Conservation (phyloP, 92 coral and sea anemone species). For the Parazoanthus darwini region DNA sequence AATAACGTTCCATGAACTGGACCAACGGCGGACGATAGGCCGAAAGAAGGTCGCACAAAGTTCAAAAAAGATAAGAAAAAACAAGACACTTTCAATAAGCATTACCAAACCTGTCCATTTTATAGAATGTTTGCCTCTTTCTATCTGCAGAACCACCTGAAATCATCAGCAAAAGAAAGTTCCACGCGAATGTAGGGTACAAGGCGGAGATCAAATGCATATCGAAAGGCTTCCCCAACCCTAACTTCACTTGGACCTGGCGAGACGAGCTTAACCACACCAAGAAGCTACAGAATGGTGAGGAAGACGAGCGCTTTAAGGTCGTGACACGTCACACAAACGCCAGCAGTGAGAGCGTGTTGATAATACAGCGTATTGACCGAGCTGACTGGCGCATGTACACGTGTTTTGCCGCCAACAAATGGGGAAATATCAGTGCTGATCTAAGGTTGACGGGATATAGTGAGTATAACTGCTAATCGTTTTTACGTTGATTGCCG, state of each 20-base stretch:
- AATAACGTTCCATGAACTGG: no score
- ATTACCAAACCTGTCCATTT: no score
- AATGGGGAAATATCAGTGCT: constrained; percentile 43
- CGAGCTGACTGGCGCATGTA: constrained; percentile 64
- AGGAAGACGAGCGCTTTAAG: constrained; percentile 64
- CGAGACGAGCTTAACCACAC: constrained; percentile 46
- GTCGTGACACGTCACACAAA: constrained; percentile 56
- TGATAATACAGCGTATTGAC: constrained; percentile 66
- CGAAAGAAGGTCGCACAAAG: no score
- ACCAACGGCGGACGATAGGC: no score
- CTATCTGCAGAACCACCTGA: constrained; percentile 59
- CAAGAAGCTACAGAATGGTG: constrained; percentile 58
- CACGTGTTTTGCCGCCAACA: constrained; percentile 60
- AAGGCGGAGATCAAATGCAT: constrained; percentile 68
- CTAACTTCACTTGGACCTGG: constrained; percentile 84
- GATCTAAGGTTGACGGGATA: constrained; percentile 57
- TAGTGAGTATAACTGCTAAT: constrained; percentile 61
- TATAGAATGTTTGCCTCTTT: not conserved
- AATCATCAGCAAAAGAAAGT: constrained; percentile 61
- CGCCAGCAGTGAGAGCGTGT: constrained; percentile 68
- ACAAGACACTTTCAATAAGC: no score
- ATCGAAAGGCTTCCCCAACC: constrained; percentile 81
- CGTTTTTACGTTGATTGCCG: no score
- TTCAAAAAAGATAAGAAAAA: no score
- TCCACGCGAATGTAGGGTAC: constrained; percentile 76